phyloP scores from a whole-genome alignment of 2,797 vertebrate species.

The Gila robusta region DNA sequence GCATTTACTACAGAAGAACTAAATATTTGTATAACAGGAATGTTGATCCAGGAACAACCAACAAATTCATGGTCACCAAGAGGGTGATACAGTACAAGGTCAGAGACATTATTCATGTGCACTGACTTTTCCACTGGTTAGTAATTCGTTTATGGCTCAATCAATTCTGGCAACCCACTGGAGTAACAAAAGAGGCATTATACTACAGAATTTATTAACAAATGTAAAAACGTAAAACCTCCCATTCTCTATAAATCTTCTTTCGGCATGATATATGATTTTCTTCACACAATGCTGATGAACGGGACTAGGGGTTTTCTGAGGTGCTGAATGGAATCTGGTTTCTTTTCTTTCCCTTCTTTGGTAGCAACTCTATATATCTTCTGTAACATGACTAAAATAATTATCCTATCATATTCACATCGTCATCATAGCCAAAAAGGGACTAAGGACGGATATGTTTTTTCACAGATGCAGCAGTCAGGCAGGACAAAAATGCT shows the following conservation, averaged over 20 bases:
- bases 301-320: not conserved
- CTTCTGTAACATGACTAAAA: not conserved
- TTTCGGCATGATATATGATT: not conserved
- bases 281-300: not conserved
- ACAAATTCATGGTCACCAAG: conserved; percentile 42
- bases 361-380: conserved; percentile 29
- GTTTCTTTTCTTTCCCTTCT: conserved; percentile 19
- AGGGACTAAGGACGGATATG: conserved; percentile 20
- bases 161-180: conserved; percentile 71
- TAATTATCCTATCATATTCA: not conserved
- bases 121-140: conserved; percentile 66
- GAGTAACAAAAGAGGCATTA: not conserved
- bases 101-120: conserved; percentile 60
- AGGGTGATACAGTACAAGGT: conserved; percentile 65
- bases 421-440: conserved; percentile 8
- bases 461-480: not conserved
- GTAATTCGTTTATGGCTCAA: conserved; percentile 78
- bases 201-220: conserved; percentile 1
- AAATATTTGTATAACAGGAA: conserved; percentile 1
- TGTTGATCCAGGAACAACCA: not conserved
- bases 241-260: not conserved
- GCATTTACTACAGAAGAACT: not conserved
- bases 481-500: conserved; percentile 40
- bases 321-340: not conserved
- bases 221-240: not conserved